Base-by-base conservation (phyloP, 64 coral and sea anemone genomes). In the Stylophora pistillata region DNA sequence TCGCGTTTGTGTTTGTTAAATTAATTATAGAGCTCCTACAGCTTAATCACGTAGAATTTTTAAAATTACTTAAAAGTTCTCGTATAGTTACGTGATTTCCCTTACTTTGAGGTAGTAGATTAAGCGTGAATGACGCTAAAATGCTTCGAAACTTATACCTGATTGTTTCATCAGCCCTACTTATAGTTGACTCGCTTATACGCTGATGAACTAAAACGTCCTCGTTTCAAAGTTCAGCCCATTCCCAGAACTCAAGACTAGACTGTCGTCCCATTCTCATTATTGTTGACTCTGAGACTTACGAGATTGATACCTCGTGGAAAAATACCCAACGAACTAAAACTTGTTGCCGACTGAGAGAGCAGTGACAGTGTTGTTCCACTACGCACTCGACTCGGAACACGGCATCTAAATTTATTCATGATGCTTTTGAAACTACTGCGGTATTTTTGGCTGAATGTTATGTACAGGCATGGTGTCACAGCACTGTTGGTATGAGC, bases 371-470 rank as follows among this genome's bases (percentile, higher is more conserved):
- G n/a, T 11, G 64, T 25, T 25, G 64, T 10, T 26, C 64, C 64
- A 1, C 64, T n/a, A 10, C 23, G 64, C 4, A 9, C 20, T 68
- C 64, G 20, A 68, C 21, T 10, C 26, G 20, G 64, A 68, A n/a
- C 64, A 68, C n/a, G 64, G 5, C 64, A 23, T 11, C 10, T 25
- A 21, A 68, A 21, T 21, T 25, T 21, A 21, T 21, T 68, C 21
- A 68, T 25, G 64, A 68, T 68, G 64, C 64, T 68, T 12, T 68
- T 28, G 64, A 68, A 68, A 27, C 64, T 26, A n/a, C 64, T 68
- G 64, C 64, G 64, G n/a, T 68, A 68, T 21, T 68, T 68, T 68
- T 68, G 64, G 64, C 64, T 68, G 26, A 68, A 68, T n/a, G 25
- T 68, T 21, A 68, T 28, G 23, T 68, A 68, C 0, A 68, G 7